A percentile compares a stretch with the other conserved stretches of the same genome.
These are phyloP conservation scores for Sphaeridia pumilis DNA, from an alignment of 2,888 invertebrate species.

Conservation along the genomic window DNA sequence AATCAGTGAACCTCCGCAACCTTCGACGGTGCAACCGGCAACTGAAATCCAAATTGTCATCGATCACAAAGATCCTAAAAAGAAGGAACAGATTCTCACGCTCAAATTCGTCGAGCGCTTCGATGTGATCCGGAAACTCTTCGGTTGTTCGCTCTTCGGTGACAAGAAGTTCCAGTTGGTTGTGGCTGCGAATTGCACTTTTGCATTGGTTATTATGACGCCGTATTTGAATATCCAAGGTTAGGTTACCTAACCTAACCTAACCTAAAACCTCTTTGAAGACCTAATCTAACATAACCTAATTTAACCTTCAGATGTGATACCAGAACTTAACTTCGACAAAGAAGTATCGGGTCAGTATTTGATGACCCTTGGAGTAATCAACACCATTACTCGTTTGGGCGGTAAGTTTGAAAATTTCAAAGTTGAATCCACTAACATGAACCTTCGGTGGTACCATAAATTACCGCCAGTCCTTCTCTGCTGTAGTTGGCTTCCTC, in stretches of 20 bases:
- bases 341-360: neutral
- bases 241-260: too few relatives aligned
- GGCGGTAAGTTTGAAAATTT: neutral
- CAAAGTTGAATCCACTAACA: too few relatives aligned
- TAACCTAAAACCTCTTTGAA: too few relatives aligned
- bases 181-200: neutral
- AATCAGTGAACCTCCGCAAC: too few relatives aligned
- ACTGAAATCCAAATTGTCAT: too few relatives aligned
- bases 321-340: neutral
- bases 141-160: neutral
- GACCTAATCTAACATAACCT: too few relatives aligned
- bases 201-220: too few relatives aligned
- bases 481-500: neutral
- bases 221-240: too few relatives aligned
- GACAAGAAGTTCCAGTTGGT: neutral
- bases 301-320: neutral
- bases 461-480: neutral
- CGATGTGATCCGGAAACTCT: neutral
- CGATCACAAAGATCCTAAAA: too few relatives aligned
- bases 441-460: neutral
- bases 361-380: neutral
- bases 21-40: too few relatives aligned
- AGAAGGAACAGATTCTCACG: too few relatives aligned
- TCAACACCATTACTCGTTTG: neutral
- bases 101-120: too few relatives aligned